Conservation (phyloP, 1,140 invertebrate species). For the Helicorthomorpha holstii region DNA sequence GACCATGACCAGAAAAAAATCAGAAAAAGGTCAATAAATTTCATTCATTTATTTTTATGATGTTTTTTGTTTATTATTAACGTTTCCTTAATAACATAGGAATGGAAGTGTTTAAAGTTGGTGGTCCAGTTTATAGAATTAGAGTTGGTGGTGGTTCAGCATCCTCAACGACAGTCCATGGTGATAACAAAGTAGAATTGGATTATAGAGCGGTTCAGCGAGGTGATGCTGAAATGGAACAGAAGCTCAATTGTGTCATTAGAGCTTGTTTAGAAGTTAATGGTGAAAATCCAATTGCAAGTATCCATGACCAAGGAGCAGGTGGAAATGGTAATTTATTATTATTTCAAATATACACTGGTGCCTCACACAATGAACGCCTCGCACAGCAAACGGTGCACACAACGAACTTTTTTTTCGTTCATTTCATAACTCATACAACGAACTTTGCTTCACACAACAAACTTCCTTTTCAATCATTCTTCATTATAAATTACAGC, state of each 20-base stretch:
- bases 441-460: too few relatives aligned
- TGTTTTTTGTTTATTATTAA: too few relatives aligned
- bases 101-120: constrained; percentile 81
- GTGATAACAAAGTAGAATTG: constrained; percentile 63
- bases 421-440: too few relatives aligned
- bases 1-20: constrained; percentile 61
- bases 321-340: constrained; percentile 69
- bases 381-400: too few relatives aligned
- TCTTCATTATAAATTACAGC: too few relatives aligned
- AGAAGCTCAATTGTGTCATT: constrained; percentile 86
- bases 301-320: constrained; percentile 91
- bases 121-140: constrained; percentile 90
- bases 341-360: not conserved
- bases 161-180: constrained; percentile 81
- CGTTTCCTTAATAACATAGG: too few relatives aligned
- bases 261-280: constrained; percentile 73
- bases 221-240: constrained; percentile 97
- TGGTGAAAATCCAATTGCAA: constrained; percentile 70
- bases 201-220: constrained; percentile 94
- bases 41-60: too few relatives aligned
- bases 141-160: constrained; percentile 93
- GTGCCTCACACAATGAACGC: too few relatives aligned
- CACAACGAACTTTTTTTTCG: too few relatives aligned
- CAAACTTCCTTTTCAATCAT: too few relatives aligned
- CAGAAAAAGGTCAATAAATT: constrained; percentile 39